Percentiles rank a stretch among this genome's conserved stretches.
phyloP scores from a whole-genome alignment of 1,140 invertebrate species.

The Drosophila micromelanica region DNA sequence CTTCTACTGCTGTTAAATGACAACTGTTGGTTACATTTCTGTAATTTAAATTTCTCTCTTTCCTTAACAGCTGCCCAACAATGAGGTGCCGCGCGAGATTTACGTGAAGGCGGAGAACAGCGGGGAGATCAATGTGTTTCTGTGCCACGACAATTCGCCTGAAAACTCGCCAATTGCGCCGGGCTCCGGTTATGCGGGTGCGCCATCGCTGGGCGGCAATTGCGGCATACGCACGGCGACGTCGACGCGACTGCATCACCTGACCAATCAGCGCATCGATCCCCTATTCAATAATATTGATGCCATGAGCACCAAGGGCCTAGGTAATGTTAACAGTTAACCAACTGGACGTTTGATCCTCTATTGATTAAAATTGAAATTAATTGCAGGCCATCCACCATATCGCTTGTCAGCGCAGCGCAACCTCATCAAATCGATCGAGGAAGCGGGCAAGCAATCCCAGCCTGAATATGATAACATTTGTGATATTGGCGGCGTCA shows the following conservation, averaged over 20 bases:
- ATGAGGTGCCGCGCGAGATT: conserved; percentile 89
- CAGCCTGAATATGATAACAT: conserved; percentile 79
- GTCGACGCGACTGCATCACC: conserved; percentile 70
- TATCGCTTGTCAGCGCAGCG: conserved; percentile 76
- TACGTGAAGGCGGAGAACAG: conserved; percentile 92
- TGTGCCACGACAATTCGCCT: conserved; percentile 91
- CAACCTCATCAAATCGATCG: conserved; percentile 83
- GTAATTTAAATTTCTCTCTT: conserved; percentile 26
- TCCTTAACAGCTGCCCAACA: conserved; percentile 86
- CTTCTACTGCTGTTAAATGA: not conserved
- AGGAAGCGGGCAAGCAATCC: conserved; percentile 75
- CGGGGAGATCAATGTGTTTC: conserved; percentile 96
- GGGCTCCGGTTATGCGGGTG: conserved; percentile 41
- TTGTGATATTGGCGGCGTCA: conserved; percentile 72
- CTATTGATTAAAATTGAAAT: too few species aligned
- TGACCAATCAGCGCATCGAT: conserved; percentile 71
- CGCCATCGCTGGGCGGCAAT: conserved; percentile 44
- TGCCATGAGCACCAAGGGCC: conserved; percentile 71
- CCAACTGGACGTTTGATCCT: too few species aligned
- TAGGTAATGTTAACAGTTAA: conserved; percentile 42
- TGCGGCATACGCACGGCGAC: conserved; percentile 70
- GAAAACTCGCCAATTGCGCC: conserved; percentile 76
- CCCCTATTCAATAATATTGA: conserved; percentile 81
- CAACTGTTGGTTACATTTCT: conserved; percentile 1
- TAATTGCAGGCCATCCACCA: conserved; percentile 45